These are phyloP conservation scores for Scrobipalpa costella DNA, from an alignment of 2,888 invertebrate genomes.

Conservation along the genomic window DNA sequence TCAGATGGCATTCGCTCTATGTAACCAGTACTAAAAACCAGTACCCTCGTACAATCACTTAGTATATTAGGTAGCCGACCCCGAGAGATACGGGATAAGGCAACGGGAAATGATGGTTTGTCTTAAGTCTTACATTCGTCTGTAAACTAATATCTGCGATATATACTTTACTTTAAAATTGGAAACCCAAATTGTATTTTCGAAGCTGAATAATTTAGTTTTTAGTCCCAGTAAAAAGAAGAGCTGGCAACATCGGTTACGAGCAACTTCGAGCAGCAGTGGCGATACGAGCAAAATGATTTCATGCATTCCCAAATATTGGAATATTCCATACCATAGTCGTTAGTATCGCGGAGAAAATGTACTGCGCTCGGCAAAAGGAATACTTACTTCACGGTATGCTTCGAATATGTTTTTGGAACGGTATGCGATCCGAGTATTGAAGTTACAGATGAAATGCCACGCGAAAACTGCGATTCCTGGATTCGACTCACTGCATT, in stretches of 20 bases:
- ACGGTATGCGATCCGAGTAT: not conserved
- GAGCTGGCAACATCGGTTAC: not conserved
- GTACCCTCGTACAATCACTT: too few species aligned
- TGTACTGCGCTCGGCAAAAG: constrained; percentile 4
- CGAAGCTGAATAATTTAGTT: not conserved
- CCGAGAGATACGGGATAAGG: too few species aligned
- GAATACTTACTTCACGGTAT: not conserved
- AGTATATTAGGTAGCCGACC: too few species aligned
- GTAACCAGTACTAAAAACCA: too few species aligned
- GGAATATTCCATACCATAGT: constrained; percentile 12
- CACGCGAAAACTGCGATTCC: not conserved
- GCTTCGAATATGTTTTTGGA: not conserved
- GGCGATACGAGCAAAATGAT: constrained; percentile 13
- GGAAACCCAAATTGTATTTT: not conserved
- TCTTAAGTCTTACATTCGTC: too few species aligned
- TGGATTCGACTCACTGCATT: not conserved
- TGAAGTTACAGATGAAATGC: not conserved
- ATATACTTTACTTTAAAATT: too few species aligned
- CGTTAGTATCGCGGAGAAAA: constrained; percentile 15
- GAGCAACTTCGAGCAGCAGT: not conserved
- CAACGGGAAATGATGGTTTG: too few species aligned
- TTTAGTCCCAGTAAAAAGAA: not conserved
- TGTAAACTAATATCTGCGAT: too few species aligned
- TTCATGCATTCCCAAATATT: constrained; percentile 17
- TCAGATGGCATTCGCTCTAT: too few species aligned